These are phyloP conservation scores for Hucho hucho DNA, from an alignment of 2,113 vertebrate genomes.

Conservation along the genomic window DNA sequence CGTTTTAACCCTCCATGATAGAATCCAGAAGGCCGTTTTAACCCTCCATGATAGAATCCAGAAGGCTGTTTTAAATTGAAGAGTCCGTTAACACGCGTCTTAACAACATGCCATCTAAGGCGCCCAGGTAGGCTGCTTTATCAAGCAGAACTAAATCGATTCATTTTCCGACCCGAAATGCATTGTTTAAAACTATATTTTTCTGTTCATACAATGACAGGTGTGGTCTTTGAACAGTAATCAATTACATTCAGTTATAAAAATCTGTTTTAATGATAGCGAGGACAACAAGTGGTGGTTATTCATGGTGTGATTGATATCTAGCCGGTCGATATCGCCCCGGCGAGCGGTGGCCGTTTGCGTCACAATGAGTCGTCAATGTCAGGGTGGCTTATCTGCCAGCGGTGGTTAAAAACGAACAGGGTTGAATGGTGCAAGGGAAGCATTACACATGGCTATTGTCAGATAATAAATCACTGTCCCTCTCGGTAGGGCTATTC, in stretches of 20 bases:
- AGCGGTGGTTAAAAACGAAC: neutral
- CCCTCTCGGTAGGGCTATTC: conserved; percentile 25
- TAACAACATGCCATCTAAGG: neutral
- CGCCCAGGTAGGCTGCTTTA: neutral
- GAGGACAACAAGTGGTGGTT: too few relatives aligned
- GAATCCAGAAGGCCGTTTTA: too few relatives aligned
- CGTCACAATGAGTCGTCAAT: neutral
- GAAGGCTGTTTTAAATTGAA: neutral
- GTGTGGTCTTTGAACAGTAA: neutral
- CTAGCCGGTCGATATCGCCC: too few relatives aligned
- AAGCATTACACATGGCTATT: conserved; percentile 13
- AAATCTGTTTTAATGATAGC: too few relatives aligned
- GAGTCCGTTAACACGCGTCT: neutral
- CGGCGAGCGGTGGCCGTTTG: too few relatives aligned
- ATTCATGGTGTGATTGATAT: too few relatives aligned
- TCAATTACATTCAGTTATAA: neutral
- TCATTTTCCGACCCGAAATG: neutral
- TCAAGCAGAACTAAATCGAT: neutral
- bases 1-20: neutral
- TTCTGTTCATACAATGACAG: neutral
- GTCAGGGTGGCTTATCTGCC: neutral
- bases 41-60: too few relatives aligned
- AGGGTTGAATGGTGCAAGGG: neutral
- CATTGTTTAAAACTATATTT: neutral
- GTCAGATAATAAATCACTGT: conserved; percentile 30